Evolutionary conservation across 2,888 invertebrate genomes (phyloP), one percentile per base, ranked within the genome.

Genomic region (Lithophane ornitopus): DNA sequence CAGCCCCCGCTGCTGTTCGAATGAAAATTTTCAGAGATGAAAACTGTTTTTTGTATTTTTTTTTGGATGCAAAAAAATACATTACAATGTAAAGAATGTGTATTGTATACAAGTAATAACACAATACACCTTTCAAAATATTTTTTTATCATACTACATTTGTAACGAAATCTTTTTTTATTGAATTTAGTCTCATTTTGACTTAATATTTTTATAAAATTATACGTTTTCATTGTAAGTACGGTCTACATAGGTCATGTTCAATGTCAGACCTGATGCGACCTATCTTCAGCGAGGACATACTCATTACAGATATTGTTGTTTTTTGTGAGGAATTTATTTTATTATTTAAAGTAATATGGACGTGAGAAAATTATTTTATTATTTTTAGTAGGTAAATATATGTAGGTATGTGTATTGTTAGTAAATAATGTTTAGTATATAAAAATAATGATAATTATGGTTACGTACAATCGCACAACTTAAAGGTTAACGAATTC

Each of bases 201-300:
- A 34, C 22, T 34, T 34, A 4, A 34, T 34, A 34, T 34, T 34
- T 34, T 34, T 4, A 34, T 34, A 34, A 34, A 59, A 59, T 16
- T 67, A 59, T 67, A 67, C 11, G 34, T n/a, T n/a, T 67, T 39
- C 7, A 12, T 59, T n/a, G 19, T 34, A 12, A 59, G 16, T n/a
- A 28, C 12, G 12, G 49, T 52, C 44, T 46, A 16, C n/a, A 3
- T 52, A 62, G 65, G 85, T 66, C 49, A 52, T 49, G 16, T 54
- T 44, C 75, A 81, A 84, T 78, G 72, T 72, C 84, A 69, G 2
- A n/a, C 39, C n/a, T 46, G 68, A 14, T 16, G 34, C n/a, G 70
- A 81, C 80, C 85, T 85, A 61, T 61, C 61, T 70, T 16, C 34
- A n/a, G n/a, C 63, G 19, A 84, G 75, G 74, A 75, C 75, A 44